Base-by-base conservation (phyloP, 2,113 vertebrate species). In the Charadrius vociferus region DNA sequence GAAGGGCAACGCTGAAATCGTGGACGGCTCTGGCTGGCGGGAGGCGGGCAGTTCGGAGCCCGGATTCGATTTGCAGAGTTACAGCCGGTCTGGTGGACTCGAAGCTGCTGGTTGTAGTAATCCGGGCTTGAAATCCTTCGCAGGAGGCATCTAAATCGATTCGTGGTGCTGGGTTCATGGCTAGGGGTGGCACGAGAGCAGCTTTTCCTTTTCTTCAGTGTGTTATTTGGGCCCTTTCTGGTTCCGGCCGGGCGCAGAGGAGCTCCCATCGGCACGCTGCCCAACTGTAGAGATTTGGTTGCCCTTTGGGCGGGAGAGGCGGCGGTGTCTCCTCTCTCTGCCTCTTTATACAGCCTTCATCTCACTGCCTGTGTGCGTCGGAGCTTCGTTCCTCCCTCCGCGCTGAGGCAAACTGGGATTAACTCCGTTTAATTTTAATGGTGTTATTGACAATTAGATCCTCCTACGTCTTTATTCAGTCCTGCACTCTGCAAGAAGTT, bases 321-420 rank as follows among this genome's bases (percentile, higher is more conserved):
- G 93, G 30, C 81, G 6, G 36, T 0, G 4, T 43, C 82, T 92
- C 65, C 80, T 88, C 65, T 86, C 75, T 55, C 1, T 3, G 21
- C 45, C 52, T 72, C 32, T 67, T 86, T 49, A 7, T 59, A 14
- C 2, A 1, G 67, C 86, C 86, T 74, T 67, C 4, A 0, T 74
- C 41, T 39, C 52, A 0, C 77, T 89, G 86, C 72, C 83, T 68
- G 2, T 3, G 12, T 70, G 41, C 66, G 34, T 56, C 73, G 8
- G 6, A 21, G 53, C 88, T 68, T 86, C 62, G 1, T 58, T 81
- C 62, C 52, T 70, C 52, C 63, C 29, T 91, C 74, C 81, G 14
- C 37, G 4, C 77, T 73, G 81, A 85, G 47, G 86, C 84, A 91
- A 94, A 93, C 32, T 59, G 41, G 94, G 67, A 92, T 96, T 90